phyloP scores from a whole-genome alignment of 2,113 vertebrate species.

The Trematocara zebra region DNA sequence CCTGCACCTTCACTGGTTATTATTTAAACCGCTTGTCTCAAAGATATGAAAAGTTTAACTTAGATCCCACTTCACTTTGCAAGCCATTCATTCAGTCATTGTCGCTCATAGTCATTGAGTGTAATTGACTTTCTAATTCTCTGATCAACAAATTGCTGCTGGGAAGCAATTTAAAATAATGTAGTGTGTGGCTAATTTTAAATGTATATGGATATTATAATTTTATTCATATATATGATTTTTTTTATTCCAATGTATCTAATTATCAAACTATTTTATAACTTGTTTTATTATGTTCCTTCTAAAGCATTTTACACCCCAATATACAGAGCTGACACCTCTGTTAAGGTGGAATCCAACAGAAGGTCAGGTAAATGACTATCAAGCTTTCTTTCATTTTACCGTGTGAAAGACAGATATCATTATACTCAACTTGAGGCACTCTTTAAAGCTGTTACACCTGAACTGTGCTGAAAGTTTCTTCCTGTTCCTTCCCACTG shows the following conservation, averaged over 20 bases:
- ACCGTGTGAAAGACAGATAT: not conserved
- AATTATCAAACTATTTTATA: not conserved
- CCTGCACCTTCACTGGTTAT: not conserved
- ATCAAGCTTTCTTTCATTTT: not conserved
- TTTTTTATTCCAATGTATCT: not conserved
- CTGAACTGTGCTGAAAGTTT: not conserved
- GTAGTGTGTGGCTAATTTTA: not conserved
- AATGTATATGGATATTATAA: not conserved
- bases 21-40: not conserved
- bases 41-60: not conserved
- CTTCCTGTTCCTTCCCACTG: not conserved
- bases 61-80: not conserved
- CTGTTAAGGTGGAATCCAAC: not conserved
- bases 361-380: not conserved
- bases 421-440: not conserved
- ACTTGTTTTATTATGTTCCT: not conserved
- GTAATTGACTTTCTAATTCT: not conserved
- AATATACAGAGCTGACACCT: not conserved
- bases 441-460: not conserved
- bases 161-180: not conserved
- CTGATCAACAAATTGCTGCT: not conserved
- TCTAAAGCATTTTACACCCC: not conserved
- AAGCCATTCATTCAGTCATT: not conserved
- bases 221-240: not conserved
- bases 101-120: not conserved